Conservation (phyloP, 2,797 vertebrate species). For the Platalea minor region DNA sequence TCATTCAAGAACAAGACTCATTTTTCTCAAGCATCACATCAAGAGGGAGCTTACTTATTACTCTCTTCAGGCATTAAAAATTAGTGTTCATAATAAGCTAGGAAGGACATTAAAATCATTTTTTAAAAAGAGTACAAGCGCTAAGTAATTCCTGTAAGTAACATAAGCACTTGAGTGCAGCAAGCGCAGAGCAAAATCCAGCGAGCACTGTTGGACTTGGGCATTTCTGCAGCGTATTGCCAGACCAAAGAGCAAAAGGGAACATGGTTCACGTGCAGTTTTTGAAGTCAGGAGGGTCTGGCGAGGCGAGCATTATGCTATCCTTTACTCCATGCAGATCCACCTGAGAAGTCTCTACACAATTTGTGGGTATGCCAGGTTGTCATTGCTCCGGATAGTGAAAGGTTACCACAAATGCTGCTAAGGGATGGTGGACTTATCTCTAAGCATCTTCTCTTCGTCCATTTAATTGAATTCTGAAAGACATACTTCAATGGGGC, state of each 20-base stretch:
- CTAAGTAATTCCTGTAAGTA: not conserved
- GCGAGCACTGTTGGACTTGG: not conserved
- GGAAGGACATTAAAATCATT: not conserved
- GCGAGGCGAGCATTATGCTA: not conserved
- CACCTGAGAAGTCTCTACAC: not conserved
- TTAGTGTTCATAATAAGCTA: not conserved
- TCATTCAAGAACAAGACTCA: not conserved
- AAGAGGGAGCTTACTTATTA: not conserved
- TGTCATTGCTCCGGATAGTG: rapidly evolving
- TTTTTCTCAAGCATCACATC: not conserved
- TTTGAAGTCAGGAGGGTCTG: not conserved
- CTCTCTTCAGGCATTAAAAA: not conserved
- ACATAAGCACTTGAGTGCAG: not conserved
- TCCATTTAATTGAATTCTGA: not conserved
- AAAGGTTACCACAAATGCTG: not conserved
- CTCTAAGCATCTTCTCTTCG: not conserved
- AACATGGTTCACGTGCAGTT: not conserved
- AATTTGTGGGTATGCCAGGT: not conserved
- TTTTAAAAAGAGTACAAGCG: not conserved
- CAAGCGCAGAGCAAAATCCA: not conserved
- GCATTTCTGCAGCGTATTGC: not conserved
- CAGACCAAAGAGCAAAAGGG: not conserved
- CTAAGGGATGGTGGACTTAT: not conserved
- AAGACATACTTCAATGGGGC: not conserved
- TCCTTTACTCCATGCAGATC: not conserved